Percentiles rank a stretch among this genome's conserved stretches.
Evolutionary conservation across 1,140 invertebrate species (phyloP).

Genomic region (Bombus cullumanus): DNA sequence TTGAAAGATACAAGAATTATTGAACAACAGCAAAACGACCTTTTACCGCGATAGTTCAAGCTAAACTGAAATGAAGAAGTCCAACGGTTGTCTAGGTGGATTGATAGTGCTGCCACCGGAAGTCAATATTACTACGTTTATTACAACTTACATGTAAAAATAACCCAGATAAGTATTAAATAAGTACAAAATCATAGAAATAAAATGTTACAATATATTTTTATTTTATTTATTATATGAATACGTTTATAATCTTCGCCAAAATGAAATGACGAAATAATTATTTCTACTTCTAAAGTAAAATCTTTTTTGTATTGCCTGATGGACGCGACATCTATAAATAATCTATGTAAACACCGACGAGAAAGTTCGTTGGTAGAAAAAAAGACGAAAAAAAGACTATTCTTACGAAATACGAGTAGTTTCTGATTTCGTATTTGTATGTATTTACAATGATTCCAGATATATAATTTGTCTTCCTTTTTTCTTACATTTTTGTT

Average conservation of each 20-base stretch:
- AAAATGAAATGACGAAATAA: neutral
- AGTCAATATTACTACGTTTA: neutral
- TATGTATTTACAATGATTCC: neutral
- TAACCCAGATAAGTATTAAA: neutral
- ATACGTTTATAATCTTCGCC: neutral
- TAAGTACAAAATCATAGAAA: neutral
- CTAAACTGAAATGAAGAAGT: neutral
- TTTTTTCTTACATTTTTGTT: neutral
- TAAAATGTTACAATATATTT: neutral
- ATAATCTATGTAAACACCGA: neutral
- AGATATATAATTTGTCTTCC: neutral
- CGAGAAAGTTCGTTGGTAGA: neutral
- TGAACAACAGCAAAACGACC: no score
- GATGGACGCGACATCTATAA: neutral
- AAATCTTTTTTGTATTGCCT: neutral
- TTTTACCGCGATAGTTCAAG: neutral
- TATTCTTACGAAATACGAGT: no score
- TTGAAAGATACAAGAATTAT: no score
- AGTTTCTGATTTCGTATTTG: neutral
- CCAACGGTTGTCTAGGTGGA: neutral
- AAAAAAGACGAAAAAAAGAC: neutral
- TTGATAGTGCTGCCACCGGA: conserved; percentile 3
- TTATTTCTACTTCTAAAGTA: neutral
- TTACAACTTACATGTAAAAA: neutral
- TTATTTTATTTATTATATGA: neutral